Base-by-base conservation (phyloP, 2,888 invertebrate genomes). In the Slavum lentiscoides region DNA sequence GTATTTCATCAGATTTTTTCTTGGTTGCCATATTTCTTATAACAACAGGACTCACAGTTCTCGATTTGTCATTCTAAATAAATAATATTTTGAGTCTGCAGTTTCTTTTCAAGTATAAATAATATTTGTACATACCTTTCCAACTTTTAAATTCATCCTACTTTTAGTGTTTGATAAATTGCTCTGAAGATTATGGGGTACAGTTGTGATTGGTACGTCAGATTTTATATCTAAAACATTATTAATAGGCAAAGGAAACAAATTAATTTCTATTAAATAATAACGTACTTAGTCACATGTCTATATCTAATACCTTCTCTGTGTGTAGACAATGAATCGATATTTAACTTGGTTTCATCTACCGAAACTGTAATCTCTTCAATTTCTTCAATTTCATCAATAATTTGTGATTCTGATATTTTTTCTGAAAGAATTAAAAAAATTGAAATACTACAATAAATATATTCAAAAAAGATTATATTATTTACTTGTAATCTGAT, bases 11-110 rank as follows among this genome's bases (percentile, higher is more conserved):
- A 19, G 37, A 21, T 39, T 70, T 77, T 7, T 62, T 69, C 70
- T 55, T 62, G 15, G 53, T 2, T 4, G 17, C 55, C 0, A 53
- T 5, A 62, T 70, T 66, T 62, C 2, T 69, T 37, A 70, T 4
- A 21, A 21, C 17, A 7, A 77, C 39, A 53, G 61, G n/a, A 55
- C 19, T 30, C 7, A 53, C 70, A 55, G 49, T 8, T 76, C 5
- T 68, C 23, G 15, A n/a, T 59, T 76, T 76, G 23, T 76, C 75
- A 68, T 49, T 59, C 75, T 76, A 68, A 30, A 66, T 23, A 58
- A 66, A 67, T 37, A 61, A 15, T 59, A 61, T 37, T 59, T 11
- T 1, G 23, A 66, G 67, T 66, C 0, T 37, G 55, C 13, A 64
- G 11, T 55, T 73, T 43, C 1, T 68, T n/a, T 75, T 39, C 39